A percentile compares a stretch with the other conserved stretches of the same genome.
These are phyloP conservation scores for Harpalus rubripes DNA, from an alignment of 2,888 invertebrate species.

Conservation along the genomic window DNA sequence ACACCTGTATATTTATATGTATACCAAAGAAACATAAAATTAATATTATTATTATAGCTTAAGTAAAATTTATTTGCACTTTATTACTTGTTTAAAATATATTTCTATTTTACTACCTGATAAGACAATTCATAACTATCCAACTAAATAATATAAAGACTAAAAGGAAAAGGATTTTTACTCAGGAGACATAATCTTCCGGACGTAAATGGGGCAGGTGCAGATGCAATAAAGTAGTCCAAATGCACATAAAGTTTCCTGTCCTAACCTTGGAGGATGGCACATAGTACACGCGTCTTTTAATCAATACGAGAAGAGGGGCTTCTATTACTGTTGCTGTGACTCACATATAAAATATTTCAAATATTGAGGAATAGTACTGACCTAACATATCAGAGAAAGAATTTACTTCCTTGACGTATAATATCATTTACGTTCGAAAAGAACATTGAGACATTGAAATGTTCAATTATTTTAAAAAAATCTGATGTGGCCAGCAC, in stretches of 20 bases:
- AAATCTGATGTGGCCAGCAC: no score
- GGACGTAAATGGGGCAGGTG: neutral
- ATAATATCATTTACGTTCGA: neutral
- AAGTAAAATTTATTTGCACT: no score
- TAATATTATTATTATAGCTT: no score
- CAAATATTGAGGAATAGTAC: constrained; percentile 35
- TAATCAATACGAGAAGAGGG: constrained; percentile 42
- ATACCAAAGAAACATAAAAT: no score
- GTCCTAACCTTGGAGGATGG: constrained; percentile 25
- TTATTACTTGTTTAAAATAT: no score
- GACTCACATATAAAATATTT: constrained; percentile 33
- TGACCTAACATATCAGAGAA: constrained; percentile 29
- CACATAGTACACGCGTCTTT: constrained; percentile 28
- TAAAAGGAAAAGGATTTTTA: neutral
- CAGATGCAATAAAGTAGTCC: constrained; percentile 11
- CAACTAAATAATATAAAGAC: neutral
- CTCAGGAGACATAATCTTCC: constrained; percentile 13
- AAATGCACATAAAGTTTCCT: constrained; percentile 39
- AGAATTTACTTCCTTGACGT: constrained; percentile 8
- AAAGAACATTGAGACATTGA: neutral
- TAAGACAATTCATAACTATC: no score
- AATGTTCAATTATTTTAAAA: no score
- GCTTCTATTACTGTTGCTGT: constrained; percentile 35
- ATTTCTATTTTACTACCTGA: no score
- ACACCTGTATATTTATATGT: no score